Evolutionary conservation across 1,140 invertebrate genomes (phyloP).

Genomic region (Harpegnathos saltator): DNA sequence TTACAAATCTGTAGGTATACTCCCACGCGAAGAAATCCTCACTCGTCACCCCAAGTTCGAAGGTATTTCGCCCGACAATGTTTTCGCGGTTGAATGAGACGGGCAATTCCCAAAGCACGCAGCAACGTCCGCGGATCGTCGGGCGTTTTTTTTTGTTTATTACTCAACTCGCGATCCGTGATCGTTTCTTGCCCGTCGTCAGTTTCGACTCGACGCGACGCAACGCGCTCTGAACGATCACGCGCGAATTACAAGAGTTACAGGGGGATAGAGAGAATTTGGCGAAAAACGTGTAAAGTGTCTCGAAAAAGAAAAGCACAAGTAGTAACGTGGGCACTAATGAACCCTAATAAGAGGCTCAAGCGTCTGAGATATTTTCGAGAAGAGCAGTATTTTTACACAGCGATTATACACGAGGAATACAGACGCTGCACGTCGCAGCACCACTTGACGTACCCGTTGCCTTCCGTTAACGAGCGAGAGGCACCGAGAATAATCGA

Average conservation of each 20-base stretch:
- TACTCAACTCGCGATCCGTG: too few relatives aligned
- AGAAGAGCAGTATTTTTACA: slow-evolving; percentile 17
- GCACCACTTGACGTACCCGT: slow-evolving; percentile 13
- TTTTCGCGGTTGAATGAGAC: too few relatives aligned
- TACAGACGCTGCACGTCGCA: not conserved
- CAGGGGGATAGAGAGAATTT: slow-evolving; percentile 3
- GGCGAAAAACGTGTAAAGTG: slow-evolving; percentile 15
- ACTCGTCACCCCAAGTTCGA: too few relatives aligned
- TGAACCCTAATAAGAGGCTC: not conserved
- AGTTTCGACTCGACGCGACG: not conserved
- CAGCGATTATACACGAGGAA: not conserved
- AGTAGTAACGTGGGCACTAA: slow-evolving; percentile 36
- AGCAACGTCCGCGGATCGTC: too few relatives aligned
- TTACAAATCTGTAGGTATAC: too few relatives aligned
- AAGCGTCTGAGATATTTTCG: slow-evolving; percentile 29
- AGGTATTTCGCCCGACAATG: too few relatives aligned
- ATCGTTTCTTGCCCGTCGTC: not conserved
- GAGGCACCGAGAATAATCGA: slow-evolving; percentile 48
- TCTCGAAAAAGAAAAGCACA: slow-evolving; percentile 11
- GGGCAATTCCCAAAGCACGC: too few relatives aligned
- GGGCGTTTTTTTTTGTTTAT: too few relatives aligned
- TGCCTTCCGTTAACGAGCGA: not conserved
- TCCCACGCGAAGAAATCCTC: too few relatives aligned
- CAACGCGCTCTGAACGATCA: not conserved
- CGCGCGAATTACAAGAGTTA: slow-evolving; percentile 35